Evolutionary conservation across 2,797 vertebrate genomes (phyloP).

Genomic region (Otolemur crassicaudatus): DNA sequence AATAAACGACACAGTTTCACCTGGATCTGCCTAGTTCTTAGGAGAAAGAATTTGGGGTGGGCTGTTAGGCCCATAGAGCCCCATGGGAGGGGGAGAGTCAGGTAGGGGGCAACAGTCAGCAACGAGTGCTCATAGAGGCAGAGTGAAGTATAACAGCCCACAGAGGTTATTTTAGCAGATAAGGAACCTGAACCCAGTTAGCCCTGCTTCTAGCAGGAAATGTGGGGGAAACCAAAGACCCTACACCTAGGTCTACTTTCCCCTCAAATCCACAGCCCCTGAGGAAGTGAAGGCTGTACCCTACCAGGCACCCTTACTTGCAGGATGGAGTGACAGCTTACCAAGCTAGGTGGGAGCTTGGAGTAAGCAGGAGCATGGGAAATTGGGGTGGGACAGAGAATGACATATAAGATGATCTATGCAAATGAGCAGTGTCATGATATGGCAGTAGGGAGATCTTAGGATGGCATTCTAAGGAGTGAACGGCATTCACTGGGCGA

Average conservation of each 20-base stretch:
- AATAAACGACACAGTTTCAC: slow-evolving; percentile 46
- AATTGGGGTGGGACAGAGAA: neutral
- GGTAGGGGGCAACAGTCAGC: neutral
- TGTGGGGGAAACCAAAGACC: neutral
- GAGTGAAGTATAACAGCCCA: neutral
- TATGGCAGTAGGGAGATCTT: neutral
- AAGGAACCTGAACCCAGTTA: neutral
- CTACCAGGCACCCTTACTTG: neutral
- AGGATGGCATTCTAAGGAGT: too few species aligned
- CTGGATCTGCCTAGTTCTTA: neutral
- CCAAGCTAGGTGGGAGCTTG: neutral
- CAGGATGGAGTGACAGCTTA: neutral
- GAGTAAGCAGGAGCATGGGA: neutral
- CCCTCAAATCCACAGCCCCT: neutral
- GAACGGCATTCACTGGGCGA: too few species aligned
- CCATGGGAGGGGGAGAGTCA: neutral
- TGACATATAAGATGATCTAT: neutral
- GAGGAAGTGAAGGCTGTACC: neutral
- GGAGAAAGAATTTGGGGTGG: neutral
- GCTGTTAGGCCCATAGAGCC: too few species aligned
- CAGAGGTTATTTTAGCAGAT: neutral
- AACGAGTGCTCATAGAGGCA: neutral
- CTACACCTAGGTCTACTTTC: neutral
- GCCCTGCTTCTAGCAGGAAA: neutral
- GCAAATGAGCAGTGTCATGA: neutral